Evolutionary conservation across 2,113 vertebrate genomes (phyloP), one percentile per base, ranked within the genome.

Genomic region (Osmerus mordax): DNA sequence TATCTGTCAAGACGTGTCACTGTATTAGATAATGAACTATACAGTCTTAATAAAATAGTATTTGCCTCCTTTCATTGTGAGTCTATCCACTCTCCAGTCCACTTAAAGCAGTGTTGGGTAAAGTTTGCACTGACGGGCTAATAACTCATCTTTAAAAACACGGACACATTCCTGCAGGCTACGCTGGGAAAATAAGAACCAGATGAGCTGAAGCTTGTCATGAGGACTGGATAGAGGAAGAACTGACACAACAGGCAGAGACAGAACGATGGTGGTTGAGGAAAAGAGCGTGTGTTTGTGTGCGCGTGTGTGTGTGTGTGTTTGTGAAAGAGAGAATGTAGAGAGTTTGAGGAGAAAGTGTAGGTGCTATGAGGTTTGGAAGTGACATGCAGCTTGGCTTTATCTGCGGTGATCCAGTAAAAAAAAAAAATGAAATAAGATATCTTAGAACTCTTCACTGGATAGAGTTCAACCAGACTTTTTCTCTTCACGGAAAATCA

Each of bases 81-180:
- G 60, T 75, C 61, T 77, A 69, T 77, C 28, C 56, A 60, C 54
- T 62, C 65, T 19, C 9, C 1, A 3, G 29, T 2, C 36, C 55
- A 16, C 70, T 77, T 70, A 67, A 69, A 80, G 78, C 32, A 41
- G 59, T 52, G 65, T 73, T 60, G 51, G 72, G 75, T 70, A 8
- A 12, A 47, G 41, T 47, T 11, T 70, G 61, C 77, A 80, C 83
- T 82, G 81, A 78, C 76, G 74, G 53, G 61, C 65, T 70, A 82
- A 86, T 80, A 87, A 85, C 62, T 88, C 77, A 82, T 81, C 64
- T 83, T 75, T 79, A 78, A 87, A 83, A 69, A 69, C 60, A 78
- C 2, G 23, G 53, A 55, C 71, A 67, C 78, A 79, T 84, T 86
- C 85, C 82, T 77, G 63, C 65, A 65, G 71, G 71, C 64, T 70